Evolutionary conservation across 2,113 vertebrate genomes (phyloP).

Genomic region (Gambusia holbrooki): DNA sequence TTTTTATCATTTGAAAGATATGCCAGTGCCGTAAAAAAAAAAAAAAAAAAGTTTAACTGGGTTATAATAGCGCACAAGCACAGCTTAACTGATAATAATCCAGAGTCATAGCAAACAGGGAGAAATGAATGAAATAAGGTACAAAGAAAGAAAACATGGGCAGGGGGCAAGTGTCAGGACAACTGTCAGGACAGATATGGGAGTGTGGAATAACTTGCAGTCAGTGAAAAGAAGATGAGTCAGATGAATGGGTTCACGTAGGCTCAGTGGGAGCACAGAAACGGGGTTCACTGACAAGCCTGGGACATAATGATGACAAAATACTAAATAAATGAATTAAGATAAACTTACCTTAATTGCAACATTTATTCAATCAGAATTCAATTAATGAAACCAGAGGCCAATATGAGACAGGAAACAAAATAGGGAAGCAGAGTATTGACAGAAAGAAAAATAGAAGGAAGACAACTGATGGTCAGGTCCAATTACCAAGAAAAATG

Average conservation of each 20-base stretch:
- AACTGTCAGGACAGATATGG: slow-evolving; percentile 24
- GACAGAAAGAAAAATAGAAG: slow-evolving; percentile 11
- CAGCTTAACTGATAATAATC: slow-evolving; percentile 2
- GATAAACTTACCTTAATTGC: neutral
- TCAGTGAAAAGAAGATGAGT: slow-evolving; percentile 48
- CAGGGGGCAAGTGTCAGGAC: slow-evolving; percentile 27
- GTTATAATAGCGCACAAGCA: slow-evolving; percentile 5
- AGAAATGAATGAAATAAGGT: neutral
- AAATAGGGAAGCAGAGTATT: neutral
- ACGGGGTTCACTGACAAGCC: neutral
- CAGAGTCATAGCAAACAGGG: neutral
- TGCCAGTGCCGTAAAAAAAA: neutral
- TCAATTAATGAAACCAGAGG: neutral
- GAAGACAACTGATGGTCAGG: slow-evolving; percentile 55
- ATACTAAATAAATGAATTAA: neutral
- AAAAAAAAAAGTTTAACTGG: neutral
- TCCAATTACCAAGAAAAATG: slow-evolving; percentile 63
- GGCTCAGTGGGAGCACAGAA: neutral
- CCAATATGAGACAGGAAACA: slow-evolving; percentile 6
- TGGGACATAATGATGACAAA: neutral
- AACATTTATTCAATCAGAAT: neutral
- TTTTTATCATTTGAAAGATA: neutral
- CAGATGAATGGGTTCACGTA: slow-evolving; percentile 18
- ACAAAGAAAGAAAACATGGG: slow-evolving; percentile 8
- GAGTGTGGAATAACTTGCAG: slow-evolving; percentile 31